Evolutionary conservation across 2,113 vertebrate species (phyloP), one percentile per base, ranked within the genome.

Genomic region (Cichladusa arquata): DNA sequence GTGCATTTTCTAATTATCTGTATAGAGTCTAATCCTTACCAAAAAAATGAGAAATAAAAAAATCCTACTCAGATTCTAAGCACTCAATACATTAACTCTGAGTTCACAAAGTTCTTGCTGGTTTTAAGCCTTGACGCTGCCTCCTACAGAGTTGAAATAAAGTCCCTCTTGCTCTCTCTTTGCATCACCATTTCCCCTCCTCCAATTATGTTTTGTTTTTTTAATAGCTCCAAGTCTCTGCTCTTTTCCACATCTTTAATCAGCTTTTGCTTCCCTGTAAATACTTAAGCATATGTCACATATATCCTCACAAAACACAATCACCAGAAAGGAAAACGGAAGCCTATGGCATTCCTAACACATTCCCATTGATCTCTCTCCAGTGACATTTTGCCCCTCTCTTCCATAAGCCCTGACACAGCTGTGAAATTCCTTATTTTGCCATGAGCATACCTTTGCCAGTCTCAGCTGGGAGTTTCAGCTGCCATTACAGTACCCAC

Each of bases 1-100:
- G 23, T 34, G 34, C 8, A 28, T 87, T 84, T 91, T 76, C 89
- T 92, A 92, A 33, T 87, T 80, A 87, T 80, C 48, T 76, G 11
- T 23, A 57, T 14, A 51, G 28, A 64, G 40, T 20, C 33, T 73
- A 86, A 89, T 45, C n/a, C 51, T 78, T 51, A 9, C 42, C 11
- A 82, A 60, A 64, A 69, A 69, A 53, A 34, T 8, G 2, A 3
- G 13, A 11, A 44, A 62, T 45, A 14, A 22, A 64, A 71, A 70
- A 74, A 48, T 3, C 16, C n/a, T 86, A n/a, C 38, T 36, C 51
- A 38, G 16, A 64, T 33, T 36, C 44, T 85, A 74, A 73, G 50
- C 24, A 61, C 74, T 92, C 67, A 72, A 2, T 42, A 40, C 0
- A 1, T 38, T 45, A 82, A 53, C 38, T 79, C 56, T 17, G 29